Base-by-base conservation (phyloP, 1,140 invertebrate genomes). In the Sogatella furcifera region DNA sequence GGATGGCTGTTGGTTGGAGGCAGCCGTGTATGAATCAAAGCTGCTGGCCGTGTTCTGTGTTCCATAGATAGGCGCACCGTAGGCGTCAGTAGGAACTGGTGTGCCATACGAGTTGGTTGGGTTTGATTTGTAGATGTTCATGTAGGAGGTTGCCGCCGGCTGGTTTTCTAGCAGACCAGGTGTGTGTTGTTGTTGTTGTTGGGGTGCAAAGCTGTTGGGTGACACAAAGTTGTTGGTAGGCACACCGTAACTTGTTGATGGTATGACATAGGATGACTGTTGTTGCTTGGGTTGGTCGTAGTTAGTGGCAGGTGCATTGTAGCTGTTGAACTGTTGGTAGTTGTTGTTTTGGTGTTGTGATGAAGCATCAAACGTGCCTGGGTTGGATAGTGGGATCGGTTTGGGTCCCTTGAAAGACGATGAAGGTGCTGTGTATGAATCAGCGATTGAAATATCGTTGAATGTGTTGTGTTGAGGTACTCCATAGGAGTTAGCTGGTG, bases 401-500 rank as follows among this genome's bases (percentile, higher is more conserved):
- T 43, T 38, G 19, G 64, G 64, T 0, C 58, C 59, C 8, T 53
- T 64, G 57, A 65, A 66, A 9, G 64, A 57, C 28, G 28, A 52
- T 21, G 59, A 21, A 4, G 65, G 65, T 17, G 59, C 54, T 0
- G 61, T 63, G 24, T 65, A 66, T 21, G 64, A 65, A 54, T 22
- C 63, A 13, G 62, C 3, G 64, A 62, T 24, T 63, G 28, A 19
- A 54, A 59, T 41, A 54, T 11, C 54, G 28, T 52, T 55, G 61
- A 57, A 31, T 61, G 66, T 41, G 61, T 53, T 55, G 59, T 42
- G 38, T 21, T 59, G 22, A 11, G 65, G 65, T 21, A 55, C 55
- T 0, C 63, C 65, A 19, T 65, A 66, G 31, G 64, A 64, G 52
- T 31, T 63, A 10, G 66, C 63, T 9, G 67, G 64, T 42, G 65